Conservation (phyloP, 2,888 invertebrate genomes). For the Tetragonisca angustula region DNA sequence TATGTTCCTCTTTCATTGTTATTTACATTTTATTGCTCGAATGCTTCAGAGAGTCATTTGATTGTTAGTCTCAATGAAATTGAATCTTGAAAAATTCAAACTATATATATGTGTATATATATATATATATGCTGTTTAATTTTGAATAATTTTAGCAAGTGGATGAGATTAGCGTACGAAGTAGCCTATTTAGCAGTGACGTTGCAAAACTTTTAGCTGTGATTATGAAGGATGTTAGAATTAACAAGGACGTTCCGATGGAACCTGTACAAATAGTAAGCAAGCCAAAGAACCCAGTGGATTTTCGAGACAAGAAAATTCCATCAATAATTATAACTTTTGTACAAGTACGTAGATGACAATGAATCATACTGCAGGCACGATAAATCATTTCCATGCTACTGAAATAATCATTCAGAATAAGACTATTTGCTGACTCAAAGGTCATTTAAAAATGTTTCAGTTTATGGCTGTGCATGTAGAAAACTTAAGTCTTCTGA, state of each 20-base stretch:
- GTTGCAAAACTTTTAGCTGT: constrained; percentile 93
- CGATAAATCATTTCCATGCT: neutral
- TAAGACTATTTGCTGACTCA: neutral
- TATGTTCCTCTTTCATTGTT: neutral
- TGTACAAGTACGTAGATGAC: constrained; percentile 88
- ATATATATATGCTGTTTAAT: neutral
- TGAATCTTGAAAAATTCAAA: neutral
- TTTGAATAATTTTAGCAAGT: constrained; percentile 88
- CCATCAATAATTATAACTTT: constrained; percentile 92
- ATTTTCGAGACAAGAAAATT: constrained; percentile 91
- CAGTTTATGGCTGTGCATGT: constrained; percentile 95
- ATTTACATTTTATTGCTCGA: neutral
- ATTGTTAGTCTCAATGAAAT: neutral
- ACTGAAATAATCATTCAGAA: neutral
- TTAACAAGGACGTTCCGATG: constrained; percentile 90
- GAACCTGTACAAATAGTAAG: constrained; percentile 64
- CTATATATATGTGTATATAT: neutral
- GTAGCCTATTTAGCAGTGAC: constrained; percentile 95
- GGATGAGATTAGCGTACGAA: constrained; percentile 93
- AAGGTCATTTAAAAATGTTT: constrained; percentile 3
- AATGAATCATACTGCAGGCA: neutral
- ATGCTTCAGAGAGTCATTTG: neutral
- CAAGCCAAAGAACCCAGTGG: constrained; percentile 84
- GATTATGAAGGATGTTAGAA: constrained; percentile 91
- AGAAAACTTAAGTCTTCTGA: constrained; percentile 89